Evolutionary conservation across 1,140 invertebrate species (phyloP).

Genomic region (Fopius arisanus): DNA sequence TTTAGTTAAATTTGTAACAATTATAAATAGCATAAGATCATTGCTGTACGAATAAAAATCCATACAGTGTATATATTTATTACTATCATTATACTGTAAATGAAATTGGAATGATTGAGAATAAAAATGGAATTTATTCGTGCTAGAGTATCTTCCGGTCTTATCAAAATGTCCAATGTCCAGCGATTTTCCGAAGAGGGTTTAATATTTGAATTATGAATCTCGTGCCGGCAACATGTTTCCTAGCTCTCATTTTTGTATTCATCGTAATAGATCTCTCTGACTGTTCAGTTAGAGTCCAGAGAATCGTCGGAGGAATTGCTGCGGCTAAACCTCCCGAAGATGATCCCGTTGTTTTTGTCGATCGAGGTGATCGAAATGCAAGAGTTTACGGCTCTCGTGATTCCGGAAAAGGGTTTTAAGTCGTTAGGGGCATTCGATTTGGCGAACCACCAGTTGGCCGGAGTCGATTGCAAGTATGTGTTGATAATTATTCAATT

Average conservation of each 20-base stretch:
- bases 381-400: slow-evolving; percentile 65
- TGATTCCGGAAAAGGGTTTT: slow-evolving; percentile 63
- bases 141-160: not conserved
- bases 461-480: slow-evolving; percentile 16
- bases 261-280: not conserved
- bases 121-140: slow-evolving; percentile 23
- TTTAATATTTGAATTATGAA: not conserved
- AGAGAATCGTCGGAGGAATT: slow-evolving; percentile 69
- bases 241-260: not conserved
- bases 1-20: slow-evolving; percentile 37
- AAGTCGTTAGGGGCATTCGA: slow-evolving; percentile 40
- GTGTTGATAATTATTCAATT: slow-evolving; percentile 2
- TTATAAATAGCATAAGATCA: slow-evolving; percentile 34
- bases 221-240: not conserved
- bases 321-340: slow-evolving; percentile 66
- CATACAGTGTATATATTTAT: slow-evolving; percentile 44
- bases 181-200: too few species aligned
- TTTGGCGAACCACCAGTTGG: slow-evolving; percentile 25
- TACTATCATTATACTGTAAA: slow-evolving; percentile 37
- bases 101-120: slow-evolving; percentile 22
- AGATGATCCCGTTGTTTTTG: slow-evolving; percentile 70
- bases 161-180: not conserved
- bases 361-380: slow-evolving; percentile 64
- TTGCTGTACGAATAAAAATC: slow-evolving; percentile 44
- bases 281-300: slow-evolving; percentile 45